Evolutionary conservation across 2,888 invertebrate species (phyloP), one percentile per base, ranked within the genome.

Genomic region (Halictus quadricinctus): DNA sequence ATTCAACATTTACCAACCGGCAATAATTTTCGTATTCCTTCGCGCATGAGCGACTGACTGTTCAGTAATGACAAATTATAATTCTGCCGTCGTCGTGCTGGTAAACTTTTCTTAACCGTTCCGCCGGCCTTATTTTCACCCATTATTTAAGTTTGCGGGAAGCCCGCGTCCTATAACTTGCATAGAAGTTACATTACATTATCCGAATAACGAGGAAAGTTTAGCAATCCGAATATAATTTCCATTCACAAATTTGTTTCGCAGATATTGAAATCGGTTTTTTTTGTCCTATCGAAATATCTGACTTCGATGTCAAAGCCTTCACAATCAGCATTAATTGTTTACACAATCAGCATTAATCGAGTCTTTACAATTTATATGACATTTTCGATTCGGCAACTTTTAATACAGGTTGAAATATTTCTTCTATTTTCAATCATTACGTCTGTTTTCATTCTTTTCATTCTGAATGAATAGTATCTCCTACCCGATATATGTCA

Each of bases 141-240:
- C 66, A 54, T 85, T 84, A 87, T 81, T 87, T 76, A 87, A 82
- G 79, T 84, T 87, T 82, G 80, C 25, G 60, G 50, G 82, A 83
- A 80, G 29, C 72, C 74, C 69, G 54, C 54, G 72, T 79, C 77
- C 77, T 72, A 69, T 74, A 82, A 77, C 72, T 78, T 60, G 77
- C 81, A 66, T 81, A 79, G 72, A 72, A 66, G 80, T 76, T 80
- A 76, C 73, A 81, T 82, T 83, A 80, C 75, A 83, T 89, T 89
- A 85, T 84, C 41, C 77, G 79, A 84, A 78, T 88, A 88, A 88
- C 80, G 81, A 88, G 83, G 79, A 87, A 89, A 88, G 85, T 89
- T 89, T 82, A 15, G 43, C 58, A n/a, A 41, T 69, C n/a, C 69
- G 72, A 70, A 54, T 36, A 70, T 43, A 72, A 43, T 29, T 73